Evolutionary conservation across 2,113 vertebrate species (phyloP).

Genomic region (Lophochroa leadbeateri): DNA sequence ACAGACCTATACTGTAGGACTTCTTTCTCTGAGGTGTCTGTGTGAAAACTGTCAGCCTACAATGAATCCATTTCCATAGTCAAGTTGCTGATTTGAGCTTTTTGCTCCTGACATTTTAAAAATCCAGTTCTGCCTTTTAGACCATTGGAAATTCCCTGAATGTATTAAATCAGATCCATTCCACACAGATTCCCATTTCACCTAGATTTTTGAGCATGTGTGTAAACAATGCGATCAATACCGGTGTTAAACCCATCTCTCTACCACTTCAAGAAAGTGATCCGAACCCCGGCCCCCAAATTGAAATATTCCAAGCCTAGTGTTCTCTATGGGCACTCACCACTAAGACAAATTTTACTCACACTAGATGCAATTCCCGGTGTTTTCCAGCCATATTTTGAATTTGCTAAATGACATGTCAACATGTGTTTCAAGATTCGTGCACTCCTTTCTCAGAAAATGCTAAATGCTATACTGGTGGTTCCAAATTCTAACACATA

Average conservation of each 20-base stretch:
- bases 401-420: neutral
- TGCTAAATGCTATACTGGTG: neutral
- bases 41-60: neutral
- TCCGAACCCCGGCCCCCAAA: neutral
- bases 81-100: neutral
- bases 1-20: accelerated
- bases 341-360: neutral
- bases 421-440: neutral
- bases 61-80: neutral
- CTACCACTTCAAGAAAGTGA: neutral
- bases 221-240: neutral
- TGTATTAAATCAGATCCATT: neutral
- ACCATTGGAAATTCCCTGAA: neutral
- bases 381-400: neutral
- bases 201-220: neutral
- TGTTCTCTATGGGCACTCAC: neutral
- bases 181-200: neutral
- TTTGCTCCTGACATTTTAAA: neutral
- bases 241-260: neutral
- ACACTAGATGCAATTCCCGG: neutral
- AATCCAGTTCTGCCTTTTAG: neutral
- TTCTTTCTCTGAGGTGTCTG: neutral
- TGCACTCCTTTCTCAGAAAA: neutral
- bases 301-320: neutral
- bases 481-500: neutral